These are phyloP conservation scores for Neuroscelio doddi DNA, from an alignment of 2,888 invertebrate species.

Conservation along the genomic window DNA sequence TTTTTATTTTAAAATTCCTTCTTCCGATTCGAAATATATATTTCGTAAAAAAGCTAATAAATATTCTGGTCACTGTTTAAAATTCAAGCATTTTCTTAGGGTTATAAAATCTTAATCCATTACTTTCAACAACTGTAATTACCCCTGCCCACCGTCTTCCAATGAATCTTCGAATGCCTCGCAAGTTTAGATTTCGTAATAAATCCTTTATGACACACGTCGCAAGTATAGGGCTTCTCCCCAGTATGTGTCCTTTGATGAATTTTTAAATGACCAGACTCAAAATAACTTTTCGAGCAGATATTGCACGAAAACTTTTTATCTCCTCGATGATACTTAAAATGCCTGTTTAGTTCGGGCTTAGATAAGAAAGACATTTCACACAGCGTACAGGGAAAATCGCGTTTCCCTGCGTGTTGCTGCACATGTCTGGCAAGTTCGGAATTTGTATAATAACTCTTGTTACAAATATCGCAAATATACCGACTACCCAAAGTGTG, in stretches of 20 bases:
- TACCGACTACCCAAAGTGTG: conserved; percentile 59
- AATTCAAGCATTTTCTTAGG: no score
- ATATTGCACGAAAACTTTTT: conserved; percentile 61
- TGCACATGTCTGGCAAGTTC: conserved; percentile 63
- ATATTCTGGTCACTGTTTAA: no score
- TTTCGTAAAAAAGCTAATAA: no score
- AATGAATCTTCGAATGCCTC: conserved; percentile 64
- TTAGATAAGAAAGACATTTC: conserved; percentile 63
- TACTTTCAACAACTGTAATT: no score
- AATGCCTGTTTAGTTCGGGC: conserved; percentile 62
- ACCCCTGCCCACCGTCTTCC: no score
- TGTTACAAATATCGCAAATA: conserved; percentile 58
- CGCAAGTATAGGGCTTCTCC: conserved; percentile 63
- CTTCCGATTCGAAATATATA: no score
- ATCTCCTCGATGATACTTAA: conserved; percentile 63
- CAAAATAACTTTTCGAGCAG: conserved; percentile 63
- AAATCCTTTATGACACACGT: conserved; percentile 62
- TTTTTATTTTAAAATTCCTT: no score
- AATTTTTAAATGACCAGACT: conserved; percentile 64
- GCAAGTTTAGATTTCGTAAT: conserved; percentile 63
- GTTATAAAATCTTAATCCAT: no score
- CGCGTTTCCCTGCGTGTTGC: conserved; percentile 57
- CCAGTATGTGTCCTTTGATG: conserved; percentile 66
- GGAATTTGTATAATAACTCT: conserved; percentile 62
- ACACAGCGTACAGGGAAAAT: conserved; percentile 62